phyloP scores from a whole-genome alignment of 2,113 vertebrate genomes.

The Cichladusa arquata region DNA sequence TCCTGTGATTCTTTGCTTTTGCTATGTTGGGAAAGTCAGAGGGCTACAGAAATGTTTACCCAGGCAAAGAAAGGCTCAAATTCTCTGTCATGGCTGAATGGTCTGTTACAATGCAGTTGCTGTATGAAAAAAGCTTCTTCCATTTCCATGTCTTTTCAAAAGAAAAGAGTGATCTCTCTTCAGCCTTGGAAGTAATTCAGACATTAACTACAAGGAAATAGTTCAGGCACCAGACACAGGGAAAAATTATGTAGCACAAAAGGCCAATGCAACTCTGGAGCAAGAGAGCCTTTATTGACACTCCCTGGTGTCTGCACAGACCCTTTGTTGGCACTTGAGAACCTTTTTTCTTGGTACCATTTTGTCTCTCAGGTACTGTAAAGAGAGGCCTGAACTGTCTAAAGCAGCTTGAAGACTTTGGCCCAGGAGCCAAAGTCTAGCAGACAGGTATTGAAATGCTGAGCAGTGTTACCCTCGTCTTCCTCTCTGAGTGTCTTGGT shows the following conservation, averaged over 20 bases:
- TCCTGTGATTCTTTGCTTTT: background rate
- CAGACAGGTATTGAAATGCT: background rate
- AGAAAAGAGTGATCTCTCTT: background rate
- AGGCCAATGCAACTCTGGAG: background rate
- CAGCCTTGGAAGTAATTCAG: conserved; percentile 15
- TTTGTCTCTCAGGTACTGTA: background rate
- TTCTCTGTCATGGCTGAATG: background rate
- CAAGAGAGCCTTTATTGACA: background rate
- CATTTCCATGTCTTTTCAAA: background rate
- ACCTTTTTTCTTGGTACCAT: background rate
- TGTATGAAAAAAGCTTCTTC: conserved; percentile 27
- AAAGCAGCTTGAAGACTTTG: background rate
- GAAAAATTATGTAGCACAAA: background rate
- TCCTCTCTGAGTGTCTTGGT: background rate
- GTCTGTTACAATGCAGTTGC: conserved; percentile 11
- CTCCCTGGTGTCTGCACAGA: background rate
- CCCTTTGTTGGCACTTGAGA: background rate
- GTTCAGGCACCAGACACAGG: background rate
- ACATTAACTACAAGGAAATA: background rate
- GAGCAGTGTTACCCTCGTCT: background rate
- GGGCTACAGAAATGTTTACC: background rate
- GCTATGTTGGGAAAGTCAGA: background rate
- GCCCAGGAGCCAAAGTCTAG: background rate
- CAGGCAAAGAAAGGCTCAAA: background rate
- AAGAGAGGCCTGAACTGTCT: background rate